phyloP scores from a whole-genome alignment of 2,797 vertebrate species.

The Zalophus californianus region DNA sequence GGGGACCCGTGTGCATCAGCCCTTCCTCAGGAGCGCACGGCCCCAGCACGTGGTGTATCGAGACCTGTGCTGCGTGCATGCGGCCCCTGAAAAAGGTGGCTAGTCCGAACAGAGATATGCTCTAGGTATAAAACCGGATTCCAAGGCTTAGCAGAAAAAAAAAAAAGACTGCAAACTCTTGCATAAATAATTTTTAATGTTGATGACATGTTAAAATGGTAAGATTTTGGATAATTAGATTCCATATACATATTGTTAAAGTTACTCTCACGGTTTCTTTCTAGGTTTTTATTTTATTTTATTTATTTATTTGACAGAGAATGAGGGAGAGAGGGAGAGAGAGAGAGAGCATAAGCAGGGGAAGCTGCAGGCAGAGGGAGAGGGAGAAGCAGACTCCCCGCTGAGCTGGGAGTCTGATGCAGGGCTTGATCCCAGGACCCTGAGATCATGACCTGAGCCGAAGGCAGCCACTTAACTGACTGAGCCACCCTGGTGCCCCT shows the following conservation, averaged over 20 bases:
- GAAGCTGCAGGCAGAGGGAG: no score
- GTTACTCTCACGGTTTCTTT: background rate
- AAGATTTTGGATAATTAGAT: background rate
- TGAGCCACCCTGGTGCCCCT: background rate
- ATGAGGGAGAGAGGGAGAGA: no score
- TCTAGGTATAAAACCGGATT: background rate
- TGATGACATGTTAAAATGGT: background rate
- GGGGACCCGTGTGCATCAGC: background rate
- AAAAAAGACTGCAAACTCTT: background rate
- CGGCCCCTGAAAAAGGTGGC: background rate
- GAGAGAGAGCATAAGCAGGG: no score
- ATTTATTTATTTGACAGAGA: no score
- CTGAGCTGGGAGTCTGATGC: no score
- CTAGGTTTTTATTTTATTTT: background rate
- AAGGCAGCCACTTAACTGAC: no score
- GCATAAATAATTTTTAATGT: background rate
- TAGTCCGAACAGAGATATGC: background rate
- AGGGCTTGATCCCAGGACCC: no score
- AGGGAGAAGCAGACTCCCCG: no score
- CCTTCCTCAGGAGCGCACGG: background rate
- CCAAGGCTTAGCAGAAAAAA: background rate
- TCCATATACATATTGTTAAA: background rate
- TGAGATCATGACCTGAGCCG: no score
- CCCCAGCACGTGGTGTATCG: background rate
- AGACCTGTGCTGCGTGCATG: background rate